phyloP scores from a whole-genome alignment of 2,888 invertebrate genomes.

The Julus scandinavius region DNA sequence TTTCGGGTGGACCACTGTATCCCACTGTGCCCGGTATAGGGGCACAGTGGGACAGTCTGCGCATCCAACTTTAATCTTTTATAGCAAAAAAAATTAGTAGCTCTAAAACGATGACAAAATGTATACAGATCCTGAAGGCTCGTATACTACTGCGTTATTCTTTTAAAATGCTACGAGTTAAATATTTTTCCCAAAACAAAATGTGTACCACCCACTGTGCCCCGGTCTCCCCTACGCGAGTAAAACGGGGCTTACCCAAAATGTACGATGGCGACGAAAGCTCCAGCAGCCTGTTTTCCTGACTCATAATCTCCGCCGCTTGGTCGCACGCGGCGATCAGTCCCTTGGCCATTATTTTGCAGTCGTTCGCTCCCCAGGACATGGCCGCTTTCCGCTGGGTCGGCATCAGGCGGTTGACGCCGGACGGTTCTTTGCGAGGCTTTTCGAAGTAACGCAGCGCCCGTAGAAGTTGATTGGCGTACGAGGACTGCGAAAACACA shows the following conservation, averaged over 20 bases:
- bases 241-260: constrained; percentile 66
- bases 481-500: background rate
- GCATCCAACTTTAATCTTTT: too few relatives aligned
- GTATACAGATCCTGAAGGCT: too few relatives aligned
- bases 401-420: background rate
- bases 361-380: constrained; percentile 62
- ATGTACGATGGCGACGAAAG: constrained; percentile 72
- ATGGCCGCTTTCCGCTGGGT: constrained; percentile 60
- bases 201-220: too few relatives aligned
- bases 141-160: too few relatives aligned
- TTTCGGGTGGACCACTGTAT: too few relatives aligned
- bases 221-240: too few relatives aligned
- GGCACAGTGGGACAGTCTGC: too few relatives aligned
- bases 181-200: too few relatives aligned
- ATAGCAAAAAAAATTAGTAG: too few relatives aligned
- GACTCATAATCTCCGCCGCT: constrained; percentile 68
- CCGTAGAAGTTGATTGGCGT: background rate
- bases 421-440: background rate
- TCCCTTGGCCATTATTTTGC: constrained; percentile 65
- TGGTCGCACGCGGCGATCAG: constrained; percentile 69
- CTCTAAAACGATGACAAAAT: too few relatives aligned
- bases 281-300: constrained; percentile 70
- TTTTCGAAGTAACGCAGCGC: constrained; percentile 70
- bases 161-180: too few relatives aligned
- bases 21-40: too few relatives aligned